These are phyloP conservation scores for Slavum lentiscoides DNA, from an alignment of 2,888 invertebrate species.

Conservation along the genomic window DNA sequence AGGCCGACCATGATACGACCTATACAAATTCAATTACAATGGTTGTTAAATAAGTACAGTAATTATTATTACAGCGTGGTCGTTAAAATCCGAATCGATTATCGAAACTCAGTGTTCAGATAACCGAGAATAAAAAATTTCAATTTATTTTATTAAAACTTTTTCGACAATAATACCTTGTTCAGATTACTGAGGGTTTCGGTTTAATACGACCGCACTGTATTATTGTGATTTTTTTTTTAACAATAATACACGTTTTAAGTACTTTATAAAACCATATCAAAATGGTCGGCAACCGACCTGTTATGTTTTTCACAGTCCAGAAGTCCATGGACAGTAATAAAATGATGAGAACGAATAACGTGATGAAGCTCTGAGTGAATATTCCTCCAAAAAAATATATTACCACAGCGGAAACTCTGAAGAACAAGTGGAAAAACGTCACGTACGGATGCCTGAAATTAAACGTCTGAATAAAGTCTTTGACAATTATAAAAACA, in stretches of 20 bases:
- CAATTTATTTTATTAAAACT: no score
- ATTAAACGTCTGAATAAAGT: background rate
- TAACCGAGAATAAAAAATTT: no score
- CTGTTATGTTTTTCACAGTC: slow-evolving; percentile 96
- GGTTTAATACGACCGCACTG: no score
- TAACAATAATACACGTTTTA: no score
- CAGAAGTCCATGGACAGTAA: slow-evolving; percentile 97
- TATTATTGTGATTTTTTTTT: no score
- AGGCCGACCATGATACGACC: slow-evolving; percentile 93
- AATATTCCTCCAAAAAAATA: slow-evolving; percentile 92
- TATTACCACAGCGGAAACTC: slow-evolving; percentile 77
- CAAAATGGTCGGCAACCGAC: slow-evolving; percentile 57
- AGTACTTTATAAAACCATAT: background rate
- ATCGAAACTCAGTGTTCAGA: no score
- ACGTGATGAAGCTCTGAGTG: slow-evolving; percentile 90
- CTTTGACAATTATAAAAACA: background rate
- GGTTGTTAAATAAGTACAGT: background rate
- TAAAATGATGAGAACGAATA: slow-evolving; percentile 87
- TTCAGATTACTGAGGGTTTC: no score
- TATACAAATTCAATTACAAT: slow-evolving; percentile 56
- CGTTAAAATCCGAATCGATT: no score
- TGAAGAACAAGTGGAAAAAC: slow-evolving; percentile 87
- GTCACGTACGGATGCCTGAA: slow-evolving; percentile 90
- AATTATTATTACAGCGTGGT: background rate
- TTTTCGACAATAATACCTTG: no score